Base-by-base conservation (phyloP, 2,113 vertebrate genomes). In the Zeus faber region DNA sequence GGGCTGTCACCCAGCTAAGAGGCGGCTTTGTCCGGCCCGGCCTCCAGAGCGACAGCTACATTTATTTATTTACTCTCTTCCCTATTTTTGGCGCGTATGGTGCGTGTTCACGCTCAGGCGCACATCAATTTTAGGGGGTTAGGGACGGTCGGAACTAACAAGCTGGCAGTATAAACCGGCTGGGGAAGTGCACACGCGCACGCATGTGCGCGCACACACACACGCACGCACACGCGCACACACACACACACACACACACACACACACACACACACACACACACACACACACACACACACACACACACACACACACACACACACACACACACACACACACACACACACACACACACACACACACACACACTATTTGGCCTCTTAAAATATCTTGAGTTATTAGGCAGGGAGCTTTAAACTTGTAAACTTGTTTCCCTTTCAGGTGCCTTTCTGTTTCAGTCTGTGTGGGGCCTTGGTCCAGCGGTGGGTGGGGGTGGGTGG, bases 21-120 rank as follows among this genome's bases (percentile, higher is more conserved):
- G 35, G 41, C 14, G 1, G 54, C 58, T 81, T 72, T 72, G 68
- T 75, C 16, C 55, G 65, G 54, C 51, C 60, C 35, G 17, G 54
- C 64, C 35, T 70, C 73, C 69, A 23, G 37, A 58, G 51, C 25
- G 54, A 58, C 59, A 47, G 66, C 63, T 57, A 72, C 58, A 52
- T 62, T 62, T 58, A 71, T 59, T 67, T 72, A 71, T 52, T 74
- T 56, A 68, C 72, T 72, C 24, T 58, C 10, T 35, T 62, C 27
- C 26, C 20, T 48, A 7, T 17, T 50, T 25, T 67, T 72, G 62
- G 58, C 22, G 2, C 10, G 3, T 23, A 21, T 6, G 24, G 20
- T 20, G 40, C 47, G 26, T 6, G 40, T 54, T 72, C 54, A 73
- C 27, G n/a, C 45, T 63, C 61, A 49, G 52, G 44, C 1, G 31